Evolutionary conservation across 1,140 invertebrate species (phyloP).

Genomic region (Radopholus similis): DNA sequence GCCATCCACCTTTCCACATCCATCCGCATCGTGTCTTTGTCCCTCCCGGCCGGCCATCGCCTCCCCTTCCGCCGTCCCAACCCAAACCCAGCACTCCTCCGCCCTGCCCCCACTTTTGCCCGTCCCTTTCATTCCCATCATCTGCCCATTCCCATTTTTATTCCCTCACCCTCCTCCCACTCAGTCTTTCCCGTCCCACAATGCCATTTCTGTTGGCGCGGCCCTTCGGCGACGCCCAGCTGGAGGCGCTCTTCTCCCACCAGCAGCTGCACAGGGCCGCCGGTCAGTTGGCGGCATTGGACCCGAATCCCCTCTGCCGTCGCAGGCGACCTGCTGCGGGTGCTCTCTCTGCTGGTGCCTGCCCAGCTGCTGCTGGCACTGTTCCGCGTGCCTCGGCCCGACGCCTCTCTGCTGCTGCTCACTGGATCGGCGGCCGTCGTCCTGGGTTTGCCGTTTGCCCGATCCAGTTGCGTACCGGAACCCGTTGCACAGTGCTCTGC

Average conservation of each 20-base stretch:
- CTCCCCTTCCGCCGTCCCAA: not conserved
- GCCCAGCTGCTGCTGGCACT: constrained; percentile 17
- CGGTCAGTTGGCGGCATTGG: constrained; percentile 31
- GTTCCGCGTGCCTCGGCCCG: constrained; percentile 4
- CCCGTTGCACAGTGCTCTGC: not conserved
- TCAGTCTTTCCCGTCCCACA: not conserved
- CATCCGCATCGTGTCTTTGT: not conserved
- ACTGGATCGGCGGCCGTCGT: constrained; percentile 25
- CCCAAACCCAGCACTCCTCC: not conserved
- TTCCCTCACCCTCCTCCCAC: not conserved
- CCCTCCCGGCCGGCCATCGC: not conserved
- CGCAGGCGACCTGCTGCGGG: not conserved
- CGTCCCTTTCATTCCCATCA: not conserved
- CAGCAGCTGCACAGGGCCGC: constrained; percentile 31
- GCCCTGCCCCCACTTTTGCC: not conserved
- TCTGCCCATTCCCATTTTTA: too few relatives aligned
- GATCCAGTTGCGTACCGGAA: too few relatives aligned
- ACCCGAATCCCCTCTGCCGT: constrained; percentile 10
- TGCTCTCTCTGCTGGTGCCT: constrained; percentile 24
- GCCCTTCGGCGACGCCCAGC: constrained; percentile 37
- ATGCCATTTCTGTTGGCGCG: not conserved
- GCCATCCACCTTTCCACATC: too few relatives aligned
- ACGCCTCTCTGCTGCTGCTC: constrained; percentile 18
- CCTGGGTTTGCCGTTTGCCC: not conserved
- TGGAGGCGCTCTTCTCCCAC: constrained; percentile 30